Evolutionary conservation across 2,113 vertebrate genomes (phyloP).

Genomic region (Sigmodon hispidus): DNA sequence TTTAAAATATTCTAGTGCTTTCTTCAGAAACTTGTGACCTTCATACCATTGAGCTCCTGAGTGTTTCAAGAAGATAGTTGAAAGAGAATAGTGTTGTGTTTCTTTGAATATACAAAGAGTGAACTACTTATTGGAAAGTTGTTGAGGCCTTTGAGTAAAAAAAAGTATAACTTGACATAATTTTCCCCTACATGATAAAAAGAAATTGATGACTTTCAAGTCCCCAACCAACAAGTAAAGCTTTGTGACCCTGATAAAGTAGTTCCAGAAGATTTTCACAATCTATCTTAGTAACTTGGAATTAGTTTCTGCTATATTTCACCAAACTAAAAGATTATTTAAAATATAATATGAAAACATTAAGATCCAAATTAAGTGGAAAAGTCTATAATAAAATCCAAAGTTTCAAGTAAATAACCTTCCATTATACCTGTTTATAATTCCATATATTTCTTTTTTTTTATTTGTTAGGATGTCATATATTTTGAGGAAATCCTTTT

Average conservation of each 20-base stretch:
- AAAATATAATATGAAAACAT: conserved; percentile 10
- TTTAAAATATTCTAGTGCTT: conserved; percentile 32
- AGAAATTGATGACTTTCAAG: conserved; percentile 41
- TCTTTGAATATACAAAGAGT: conserved; percentile 39
- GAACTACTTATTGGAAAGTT: conserved; percentile 34
- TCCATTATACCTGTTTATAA: neutral
- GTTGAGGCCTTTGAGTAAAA: conserved; percentile 18
- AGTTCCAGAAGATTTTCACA: conserved; percentile 24
- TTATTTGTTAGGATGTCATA: neutral
- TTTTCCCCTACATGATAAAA: neutral
- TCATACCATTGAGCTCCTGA: neutral
- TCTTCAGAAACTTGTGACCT: neutral
- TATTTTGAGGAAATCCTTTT: neutral
- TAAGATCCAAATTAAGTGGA: conserved; percentile 32
- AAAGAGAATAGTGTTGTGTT: conserved; percentile 15
- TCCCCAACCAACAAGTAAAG: neutral
- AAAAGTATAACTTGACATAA: conserved; percentile 42
- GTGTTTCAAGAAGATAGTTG: neutral
- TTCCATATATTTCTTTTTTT: too few species aligned
- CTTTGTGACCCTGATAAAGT: conserved; percentile 1
- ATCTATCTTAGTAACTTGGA: conserved; percentile 24
- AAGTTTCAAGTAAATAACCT: neutral
- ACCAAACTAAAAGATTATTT: neutral
- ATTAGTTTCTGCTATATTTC: neutral
- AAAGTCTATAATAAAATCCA: neutral